Evolutionary conservation across 2,888 invertebrate species (phyloP).

Genomic region (Lacanobia wlatinum): DNA sequence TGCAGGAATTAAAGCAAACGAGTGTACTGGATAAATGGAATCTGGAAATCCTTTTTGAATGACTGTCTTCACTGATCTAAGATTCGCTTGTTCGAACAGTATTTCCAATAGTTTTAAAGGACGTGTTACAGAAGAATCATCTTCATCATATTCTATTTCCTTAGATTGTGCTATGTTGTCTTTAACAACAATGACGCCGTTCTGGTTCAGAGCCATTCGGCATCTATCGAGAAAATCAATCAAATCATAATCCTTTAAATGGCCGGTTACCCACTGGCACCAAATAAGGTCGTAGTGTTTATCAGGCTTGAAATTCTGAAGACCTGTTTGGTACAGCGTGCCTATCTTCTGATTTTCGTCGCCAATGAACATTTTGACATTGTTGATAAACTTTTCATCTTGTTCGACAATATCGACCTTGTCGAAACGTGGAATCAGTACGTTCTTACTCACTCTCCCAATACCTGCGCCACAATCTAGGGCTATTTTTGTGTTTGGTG

Average conservation of each 20-base stretch:
- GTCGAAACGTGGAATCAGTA: constrained; percentile 95
- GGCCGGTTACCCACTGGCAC: constrained; percentile 95
- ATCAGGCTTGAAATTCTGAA: constrained; percentile 42
- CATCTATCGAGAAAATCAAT: constrained; percentile 93
- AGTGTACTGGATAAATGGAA: constrained; percentile 96
- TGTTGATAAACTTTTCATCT: constrained; percentile 95
- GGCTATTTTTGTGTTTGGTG: constrained; percentile 92
- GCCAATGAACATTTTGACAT: constrained; percentile 90
- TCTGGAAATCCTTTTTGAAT: constrained; percentile 96
- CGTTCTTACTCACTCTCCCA: constrained; percentile 96
- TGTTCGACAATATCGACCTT: constrained; percentile 98
- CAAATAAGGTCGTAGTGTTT: constrained; percentile 32
- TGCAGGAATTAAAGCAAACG: constrained; percentile 93
- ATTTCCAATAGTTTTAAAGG: constrained; percentile 92
- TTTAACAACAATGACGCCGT: constrained; percentile 82
- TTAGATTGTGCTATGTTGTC: constrained; percentile 94
- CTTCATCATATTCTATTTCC: constrained; percentile 93
- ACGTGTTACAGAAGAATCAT: constrained; percentile 97
- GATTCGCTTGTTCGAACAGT: constrained; percentile 93
- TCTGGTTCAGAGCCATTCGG: constrained; percentile 81
- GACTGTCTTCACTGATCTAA: constrained; percentile 92
- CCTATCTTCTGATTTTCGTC: constrained; percentile 91
- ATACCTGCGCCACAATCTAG: constrained; percentile 99
- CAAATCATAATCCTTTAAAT: constrained; percentile 96
- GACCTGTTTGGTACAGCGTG: constrained; percentile 92